Percentiles rank a stretch among this genome's conserved stretches.
Conservation (phyloP, 2,797 vertebrate genomes). For the Triplophysa bombifrons region DNA sequence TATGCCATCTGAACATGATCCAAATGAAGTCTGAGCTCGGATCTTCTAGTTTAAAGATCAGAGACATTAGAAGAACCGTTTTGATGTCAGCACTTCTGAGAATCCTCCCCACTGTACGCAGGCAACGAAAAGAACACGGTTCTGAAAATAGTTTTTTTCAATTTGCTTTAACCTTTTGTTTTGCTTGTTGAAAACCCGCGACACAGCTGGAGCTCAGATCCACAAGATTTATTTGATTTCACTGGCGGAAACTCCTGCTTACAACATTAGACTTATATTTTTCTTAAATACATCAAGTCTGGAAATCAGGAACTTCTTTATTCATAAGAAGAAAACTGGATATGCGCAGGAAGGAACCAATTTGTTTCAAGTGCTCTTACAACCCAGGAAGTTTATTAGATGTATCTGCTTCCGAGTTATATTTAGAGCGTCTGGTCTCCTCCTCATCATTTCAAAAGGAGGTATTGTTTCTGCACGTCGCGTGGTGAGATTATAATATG, state of each 20-base stretch:
- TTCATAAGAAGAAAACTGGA: slow-evolving; percentile 38
- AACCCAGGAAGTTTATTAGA: slow-evolving; percentile 55
- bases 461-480: slow-evolving; percentile 47
- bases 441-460: slow-evolving; percentile 51
- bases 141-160: slow-evolving; percentile 21
- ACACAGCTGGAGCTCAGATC: slow-evolving; percentile 14
- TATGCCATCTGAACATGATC: slow-evolving; percentile 20
- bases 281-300: slow-evolving; percentile 37
- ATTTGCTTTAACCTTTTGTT: slow-evolving; percentile 35
- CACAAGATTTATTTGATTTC: slow-evolving; percentile 8
- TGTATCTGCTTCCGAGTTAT: slow-evolving; percentile 48
- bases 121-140: background rate
- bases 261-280: slow-evolving; percentile 29
- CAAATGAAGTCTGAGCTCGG: slow-evolving; percentile 12
- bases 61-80: background rate
- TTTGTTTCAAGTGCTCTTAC: slow-evolving; percentile 57
- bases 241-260: slow-evolving; percentile 18
- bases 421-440: slow-evolving; percentile 48
- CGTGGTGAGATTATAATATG: slow-evolving; percentile 56
- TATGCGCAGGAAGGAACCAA: slow-evolving; percentile 33
- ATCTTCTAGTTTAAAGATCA: slow-evolving; percentile 10
- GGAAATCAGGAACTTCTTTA: slow-evolving; percentile 40
- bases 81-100: slow-evolving; percentile 26
- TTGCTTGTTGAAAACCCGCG: slow-evolving; percentile 22
- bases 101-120: background rate